These are phyloP conservation scores for Hippocampus kuda DNA, from an alignment of 2,797 vertebrate species.

Conservation along the genomic window DNA sequence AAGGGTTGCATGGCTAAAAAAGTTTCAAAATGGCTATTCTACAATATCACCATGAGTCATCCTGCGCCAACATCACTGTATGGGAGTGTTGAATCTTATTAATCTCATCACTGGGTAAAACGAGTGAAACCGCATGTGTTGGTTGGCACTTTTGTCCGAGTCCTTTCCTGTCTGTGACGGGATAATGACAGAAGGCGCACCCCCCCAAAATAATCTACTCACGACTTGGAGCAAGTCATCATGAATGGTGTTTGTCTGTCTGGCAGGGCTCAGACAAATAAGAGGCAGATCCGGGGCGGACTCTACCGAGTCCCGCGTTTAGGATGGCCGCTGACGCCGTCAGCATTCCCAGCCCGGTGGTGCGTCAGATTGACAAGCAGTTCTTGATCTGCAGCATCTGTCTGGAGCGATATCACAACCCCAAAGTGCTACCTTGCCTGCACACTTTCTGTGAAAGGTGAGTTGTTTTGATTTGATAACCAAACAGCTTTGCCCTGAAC, in stretches of 20 bases:
- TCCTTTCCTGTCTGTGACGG: not conserved
- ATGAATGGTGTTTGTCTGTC: not conserved
- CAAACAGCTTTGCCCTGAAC: not conserved
- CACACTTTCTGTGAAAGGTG: constrained; percentile 99
- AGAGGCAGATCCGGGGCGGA: not conserved
- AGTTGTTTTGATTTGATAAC: constrained; percentile 41
- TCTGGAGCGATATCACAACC: constrained; percentile 96
- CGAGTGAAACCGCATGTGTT: not conserved
- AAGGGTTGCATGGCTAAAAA: too few relatives aligned
- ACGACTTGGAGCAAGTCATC: not conserved
- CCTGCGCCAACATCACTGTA: too few relatives aligned
- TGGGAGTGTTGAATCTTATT: not conserved
- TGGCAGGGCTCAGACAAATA: not conserved
- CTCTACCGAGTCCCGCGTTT: constrained; percentile 76
- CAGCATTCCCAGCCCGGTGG: constrained; percentile 91
- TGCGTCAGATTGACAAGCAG: constrained; percentile 98
- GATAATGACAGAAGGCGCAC: not conserved
- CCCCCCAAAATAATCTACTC: not conserved
- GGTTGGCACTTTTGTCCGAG: not conserved
- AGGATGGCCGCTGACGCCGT: constrained; percentile 97
- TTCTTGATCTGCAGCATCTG: constrained; percentile 99
- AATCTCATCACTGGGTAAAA: not conserved
- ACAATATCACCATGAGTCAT: too few relatives aligned
- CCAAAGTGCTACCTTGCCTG: constrained; percentile 96
- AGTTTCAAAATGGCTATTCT: too few relatives aligned